These are phyloP conservation scores for Drosophila subobscura DNA, from an alignment of 1,140 invertebrate genomes.

Conservation along the genomic window DNA sequence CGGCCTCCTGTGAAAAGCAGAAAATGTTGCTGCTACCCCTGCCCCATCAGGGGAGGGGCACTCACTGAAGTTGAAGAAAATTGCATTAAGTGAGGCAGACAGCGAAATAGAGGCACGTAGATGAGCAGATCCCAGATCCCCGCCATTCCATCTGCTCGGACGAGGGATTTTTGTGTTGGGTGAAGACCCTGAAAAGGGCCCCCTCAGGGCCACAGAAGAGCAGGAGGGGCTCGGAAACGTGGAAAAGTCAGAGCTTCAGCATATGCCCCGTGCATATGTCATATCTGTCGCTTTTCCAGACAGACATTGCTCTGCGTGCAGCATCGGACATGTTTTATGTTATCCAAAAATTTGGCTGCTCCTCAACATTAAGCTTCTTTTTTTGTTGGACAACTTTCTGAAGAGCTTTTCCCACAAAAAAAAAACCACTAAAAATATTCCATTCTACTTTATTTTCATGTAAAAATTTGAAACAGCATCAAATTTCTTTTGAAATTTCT, in stretches of 20 bases:
- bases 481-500: too few species aligned
- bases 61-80: constrained; percentile 35
- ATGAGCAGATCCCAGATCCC: not conserved
- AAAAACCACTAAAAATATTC: too few species aligned
- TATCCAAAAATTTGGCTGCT: too few species aligned
- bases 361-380: too few species aligned
- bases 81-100: constrained; percentile 55
- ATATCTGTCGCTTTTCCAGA: constrained; percentile 12
- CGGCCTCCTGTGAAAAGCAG: not conserved
- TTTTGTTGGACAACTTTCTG: too few species aligned
- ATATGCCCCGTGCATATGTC: constrained; percentile 46
- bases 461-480: too few species aligned
- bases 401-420: too few species aligned
- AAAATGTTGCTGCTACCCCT: too few species aligned
- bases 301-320: not conserved
- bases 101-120: constrained; percentile 56
- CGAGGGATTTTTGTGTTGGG: constrained; percentile 10
- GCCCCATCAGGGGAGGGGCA: too few species aligned
- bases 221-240: not conserved
- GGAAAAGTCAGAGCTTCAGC: constrained; percentile 25
- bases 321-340: too few species aligned
- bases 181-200: too few species aligned
- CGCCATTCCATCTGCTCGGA: constrained; percentile 3
- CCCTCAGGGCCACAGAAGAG: not conserved
- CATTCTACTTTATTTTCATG: too few species aligned